These are phyloP conservation scores for Catocala sponsa DNA, from an alignment of 2,888 invertebrate species.

Conservation along the genomic window DNA sequence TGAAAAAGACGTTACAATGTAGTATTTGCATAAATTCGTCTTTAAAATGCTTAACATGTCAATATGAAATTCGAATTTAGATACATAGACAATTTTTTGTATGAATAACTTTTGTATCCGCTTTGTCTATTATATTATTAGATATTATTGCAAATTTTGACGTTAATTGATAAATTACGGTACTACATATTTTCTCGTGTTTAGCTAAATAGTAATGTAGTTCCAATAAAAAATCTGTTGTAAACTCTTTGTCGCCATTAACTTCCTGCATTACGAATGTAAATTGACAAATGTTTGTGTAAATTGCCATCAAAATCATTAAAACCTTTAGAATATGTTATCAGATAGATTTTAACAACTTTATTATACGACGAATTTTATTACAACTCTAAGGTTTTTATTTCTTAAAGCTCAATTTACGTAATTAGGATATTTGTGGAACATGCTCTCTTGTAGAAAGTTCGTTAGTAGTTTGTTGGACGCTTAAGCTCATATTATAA, in stretches of 20 bases:
- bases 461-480: no score
- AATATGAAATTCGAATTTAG: constrained; percentile 31
- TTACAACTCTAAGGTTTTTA: neutral
- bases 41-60: constrained; percentile 35
- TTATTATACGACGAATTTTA: neutral
- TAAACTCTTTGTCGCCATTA: constrained; percentile 1
- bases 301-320: neutral
- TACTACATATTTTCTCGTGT: neutral
- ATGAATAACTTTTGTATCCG: constrained; percentile 24
- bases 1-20: constrained; percentile 6
- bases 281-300: constrained; percentile 1
- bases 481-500: no score
- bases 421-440: no score
- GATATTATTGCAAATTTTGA: constrained; percentile 15
- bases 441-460: no score
- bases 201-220: neutral
- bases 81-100: constrained; percentile 17
- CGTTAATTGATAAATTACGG: neutral
- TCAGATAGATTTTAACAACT: neutral
- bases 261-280: neutral
- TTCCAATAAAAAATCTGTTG: neutral
- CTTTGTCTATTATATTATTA: constrained; percentile 6
- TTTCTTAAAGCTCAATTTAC: neutral
- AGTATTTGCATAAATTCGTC: constrained; percentile 34
- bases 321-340: neutral